Percentiles rank a stretch among this genome's conserved stretches.
phyloP scores from a whole-genome alignment of 2,113 vertebrate species.

The Crocuta crocuta region DNA sequence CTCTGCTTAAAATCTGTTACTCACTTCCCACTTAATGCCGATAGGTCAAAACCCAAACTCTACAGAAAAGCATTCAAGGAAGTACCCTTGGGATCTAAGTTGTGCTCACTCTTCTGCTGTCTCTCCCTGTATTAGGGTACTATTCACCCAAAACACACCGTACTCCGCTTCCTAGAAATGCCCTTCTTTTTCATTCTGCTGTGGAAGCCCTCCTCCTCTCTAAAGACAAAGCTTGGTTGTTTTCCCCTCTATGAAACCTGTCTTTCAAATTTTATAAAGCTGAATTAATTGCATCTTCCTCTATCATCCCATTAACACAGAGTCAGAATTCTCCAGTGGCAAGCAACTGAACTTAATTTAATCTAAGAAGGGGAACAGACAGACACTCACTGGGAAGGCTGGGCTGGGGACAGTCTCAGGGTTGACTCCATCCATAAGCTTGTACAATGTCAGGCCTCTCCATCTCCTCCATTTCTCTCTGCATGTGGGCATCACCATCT shows the following conservation, averaged over 20 bases:
- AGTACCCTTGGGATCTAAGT: background rate
- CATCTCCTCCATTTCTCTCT: background rate
- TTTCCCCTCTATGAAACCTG: background rate
- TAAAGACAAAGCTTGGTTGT: background rate
- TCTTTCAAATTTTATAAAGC: background rate
- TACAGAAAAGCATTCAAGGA: background rate
- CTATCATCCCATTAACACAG: background rate
- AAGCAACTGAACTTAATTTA: background rate
- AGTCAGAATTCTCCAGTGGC: background rate
- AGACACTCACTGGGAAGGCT: background rate
- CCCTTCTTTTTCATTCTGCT: background rate
- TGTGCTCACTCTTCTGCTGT: background rate
- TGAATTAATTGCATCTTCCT: background rate
- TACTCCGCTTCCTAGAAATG: background rate
- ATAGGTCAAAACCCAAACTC: conserved; percentile 3
- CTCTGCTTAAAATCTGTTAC: background rate
- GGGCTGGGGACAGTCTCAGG: background rate
- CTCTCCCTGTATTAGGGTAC: background rate
- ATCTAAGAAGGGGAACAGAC: background rate
- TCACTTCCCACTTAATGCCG: background rate
- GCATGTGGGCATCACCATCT: background rate
- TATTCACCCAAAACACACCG: background rate
- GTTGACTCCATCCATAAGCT: background rate
- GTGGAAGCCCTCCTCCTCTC: background rate
- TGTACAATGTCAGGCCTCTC: background rate